Percentiles rank a stretch among this genome's conserved stretches.
These are phyloP conservation scores for Trogon melanurus DNA, from an alignment of 2,113 vertebrate genomes.

Conservation along the genomic window DNA sequence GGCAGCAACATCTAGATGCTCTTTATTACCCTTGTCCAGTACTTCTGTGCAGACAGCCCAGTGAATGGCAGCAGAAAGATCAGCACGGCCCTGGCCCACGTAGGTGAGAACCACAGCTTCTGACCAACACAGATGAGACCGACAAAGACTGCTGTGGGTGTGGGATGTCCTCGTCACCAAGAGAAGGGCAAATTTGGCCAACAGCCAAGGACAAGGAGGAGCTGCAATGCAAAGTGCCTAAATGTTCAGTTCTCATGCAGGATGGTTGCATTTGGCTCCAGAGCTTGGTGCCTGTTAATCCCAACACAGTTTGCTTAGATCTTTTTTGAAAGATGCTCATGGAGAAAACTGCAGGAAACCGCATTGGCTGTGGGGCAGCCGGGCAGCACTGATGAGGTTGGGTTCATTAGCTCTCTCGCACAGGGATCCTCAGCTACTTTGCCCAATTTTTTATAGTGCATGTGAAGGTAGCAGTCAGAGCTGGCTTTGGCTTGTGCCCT, in stretches of 20 bases:
- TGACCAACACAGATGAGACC: background rate
- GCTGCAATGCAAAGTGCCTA: background rate
- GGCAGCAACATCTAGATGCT: background rate
- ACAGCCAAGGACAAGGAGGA: background rate
- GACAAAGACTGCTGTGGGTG: background rate
- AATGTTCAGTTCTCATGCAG: background rate
- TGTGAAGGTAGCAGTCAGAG: background rate
- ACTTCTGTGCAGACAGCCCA: background rate
- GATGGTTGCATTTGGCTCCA: background rate
- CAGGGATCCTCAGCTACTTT: background rate
- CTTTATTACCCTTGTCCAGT: background rate
- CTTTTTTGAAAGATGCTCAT: background rate
- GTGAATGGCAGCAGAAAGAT: background rate
- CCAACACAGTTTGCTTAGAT: background rate
- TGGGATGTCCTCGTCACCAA: fast-evolving
- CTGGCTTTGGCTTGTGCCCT: background rate
- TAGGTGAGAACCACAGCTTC: background rate
- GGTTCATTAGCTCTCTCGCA: background rate
- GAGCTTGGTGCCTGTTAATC: background rate
- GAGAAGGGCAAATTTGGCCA: background rate
- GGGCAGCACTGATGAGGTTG: background rate
- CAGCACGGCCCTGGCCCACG: background rate
- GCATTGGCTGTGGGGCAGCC: background rate
- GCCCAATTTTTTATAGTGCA: background rate
- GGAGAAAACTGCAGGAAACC: background rate